A percentile compares a stretch with the other conserved stretches of the same genome.
phyloP scores from a whole-genome alignment of 37 sponge, comb jelly and placozoan species.

The Geodia barretti region DNA sequence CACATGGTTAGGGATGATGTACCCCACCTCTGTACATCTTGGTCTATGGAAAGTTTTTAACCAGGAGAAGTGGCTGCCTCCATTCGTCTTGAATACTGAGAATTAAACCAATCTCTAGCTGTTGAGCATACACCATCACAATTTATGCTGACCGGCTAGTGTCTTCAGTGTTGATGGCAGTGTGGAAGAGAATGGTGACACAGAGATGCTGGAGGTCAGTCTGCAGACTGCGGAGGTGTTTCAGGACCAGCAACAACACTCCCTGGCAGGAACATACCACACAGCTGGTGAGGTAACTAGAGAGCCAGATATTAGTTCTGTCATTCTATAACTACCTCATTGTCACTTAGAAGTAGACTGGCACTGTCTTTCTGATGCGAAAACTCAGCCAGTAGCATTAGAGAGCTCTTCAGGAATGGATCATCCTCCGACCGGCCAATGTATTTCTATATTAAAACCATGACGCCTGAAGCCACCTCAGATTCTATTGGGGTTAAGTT shows the following conservation, averaged over 20 bases:
- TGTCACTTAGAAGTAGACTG: background rate
- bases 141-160: background rate
- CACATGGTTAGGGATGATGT: background rate
- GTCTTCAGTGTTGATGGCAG: conserved; percentile 1
- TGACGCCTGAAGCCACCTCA: background rate
- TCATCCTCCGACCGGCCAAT: conserved; percentile 7
- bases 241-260: background rate
- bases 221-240: conserved; percentile 4
- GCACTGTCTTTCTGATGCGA: background rate
- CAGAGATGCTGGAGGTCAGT: conserved; percentile 24
- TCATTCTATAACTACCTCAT: background rate
- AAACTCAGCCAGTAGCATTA: conserved; percentile 3
- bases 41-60: conserved; percentile 42
- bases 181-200: conserved; percentile 13
- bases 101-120: background rate
- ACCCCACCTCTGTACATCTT: conserved; percentile 22
- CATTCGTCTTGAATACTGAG: conserved; percentile 13
- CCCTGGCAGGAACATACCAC: background rate
- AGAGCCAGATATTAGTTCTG: background rate
- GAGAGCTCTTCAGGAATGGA: background rate
- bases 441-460: background rate
- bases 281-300: background rate
- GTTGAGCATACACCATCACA: background rate
- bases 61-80: conserved; percentile 46
- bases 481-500: background rate